Base-by-base conservation (phyloP, 2,888 invertebrate species). In the Pherbina coryleti region DNA sequence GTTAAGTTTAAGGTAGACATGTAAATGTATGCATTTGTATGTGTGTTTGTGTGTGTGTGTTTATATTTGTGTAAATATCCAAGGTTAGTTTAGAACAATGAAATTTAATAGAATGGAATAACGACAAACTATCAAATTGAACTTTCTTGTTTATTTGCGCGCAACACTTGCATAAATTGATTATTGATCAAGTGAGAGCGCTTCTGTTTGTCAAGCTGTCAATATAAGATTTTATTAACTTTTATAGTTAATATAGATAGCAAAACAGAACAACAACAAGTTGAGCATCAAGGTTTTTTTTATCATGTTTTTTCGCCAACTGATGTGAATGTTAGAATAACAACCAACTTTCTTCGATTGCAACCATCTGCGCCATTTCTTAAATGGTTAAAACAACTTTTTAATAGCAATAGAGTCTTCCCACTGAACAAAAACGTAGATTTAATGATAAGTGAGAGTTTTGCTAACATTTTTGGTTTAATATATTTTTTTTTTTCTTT, bases 161-260 rank as follows among this genome's bases (percentile, higher is more conserved):
- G 3, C 57, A 69, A 69, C 25, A 69, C 69, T 69, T 69, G 72
- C n/a, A 60, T 57, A 17, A 57, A 72, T 72, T 72, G 60, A 72
- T 72, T 72, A 60, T 72, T 70, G 69, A 70, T 70, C 25, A 70
- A 51, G 22, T 70, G 49, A 51, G 25, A 49, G 51, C n/a, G 3
- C 31, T 28, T 28, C 4, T 28, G 25, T 22, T 51, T 28, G 53
- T 9, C 49, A 31, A 9, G 28, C 25, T 70, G 49, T 53, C 69
- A 49, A 28, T 51, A 5, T 3, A 70, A 31, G 14, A 1, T 14
- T 44, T 44, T 44, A 2, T 11, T 14, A 1, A 44, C 44, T 1
- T 44, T 2, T 11, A 44, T 44, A 44, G 44, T 44, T 44, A n/a
- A n/a, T n/a, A 11, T 44, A 44, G 44, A 44, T 11, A 44, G 44